phyloP scores from a whole-genome alignment of 2,113 vertebrate species.

The Jaculus jaculus region DNA sequence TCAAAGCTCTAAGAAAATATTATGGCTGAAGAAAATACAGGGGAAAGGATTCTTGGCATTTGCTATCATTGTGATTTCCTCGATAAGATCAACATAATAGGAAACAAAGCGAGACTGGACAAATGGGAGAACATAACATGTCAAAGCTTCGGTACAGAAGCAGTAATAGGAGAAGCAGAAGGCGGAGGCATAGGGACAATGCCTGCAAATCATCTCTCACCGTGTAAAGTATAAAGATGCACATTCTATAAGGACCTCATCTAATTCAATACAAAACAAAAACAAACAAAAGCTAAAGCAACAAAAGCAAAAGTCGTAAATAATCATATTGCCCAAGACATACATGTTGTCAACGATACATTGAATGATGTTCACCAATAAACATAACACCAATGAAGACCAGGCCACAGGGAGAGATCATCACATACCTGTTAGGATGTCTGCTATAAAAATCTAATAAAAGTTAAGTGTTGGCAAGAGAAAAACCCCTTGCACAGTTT shows the following conservation, averaged over 20 bases:
- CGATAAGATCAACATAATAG: background rate
- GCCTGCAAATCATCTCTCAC: too few species aligned
- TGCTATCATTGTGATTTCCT: background rate
- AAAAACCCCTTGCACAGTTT: too few species aligned
- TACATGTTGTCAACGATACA: too few species aligned
- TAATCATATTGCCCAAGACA: too few species aligned
- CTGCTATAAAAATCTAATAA: too few species aligned
- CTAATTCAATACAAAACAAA: background rate
- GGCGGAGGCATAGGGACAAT: background rate
- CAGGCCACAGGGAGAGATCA: too few species aligned
- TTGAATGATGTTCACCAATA: too few species aligned
- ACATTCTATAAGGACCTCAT: background rate
- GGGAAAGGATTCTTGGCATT: background rate
- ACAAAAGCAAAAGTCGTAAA: fast-evolving
- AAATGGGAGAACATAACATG: too few species aligned
- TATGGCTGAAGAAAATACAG: background rate
- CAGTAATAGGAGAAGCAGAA: background rate
- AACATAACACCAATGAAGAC: too few species aligned
- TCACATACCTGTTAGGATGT: too few species aligned
- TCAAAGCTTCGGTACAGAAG: background rate
- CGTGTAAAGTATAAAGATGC: background rate
- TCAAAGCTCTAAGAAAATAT: background rate
- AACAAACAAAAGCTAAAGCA: background rate
- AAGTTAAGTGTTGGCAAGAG: too few species aligned
- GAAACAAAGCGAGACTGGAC: background rate